Base-by-base conservation (phyloP, 1,140 invertebrate species). In the Bombus turneri region DNA sequence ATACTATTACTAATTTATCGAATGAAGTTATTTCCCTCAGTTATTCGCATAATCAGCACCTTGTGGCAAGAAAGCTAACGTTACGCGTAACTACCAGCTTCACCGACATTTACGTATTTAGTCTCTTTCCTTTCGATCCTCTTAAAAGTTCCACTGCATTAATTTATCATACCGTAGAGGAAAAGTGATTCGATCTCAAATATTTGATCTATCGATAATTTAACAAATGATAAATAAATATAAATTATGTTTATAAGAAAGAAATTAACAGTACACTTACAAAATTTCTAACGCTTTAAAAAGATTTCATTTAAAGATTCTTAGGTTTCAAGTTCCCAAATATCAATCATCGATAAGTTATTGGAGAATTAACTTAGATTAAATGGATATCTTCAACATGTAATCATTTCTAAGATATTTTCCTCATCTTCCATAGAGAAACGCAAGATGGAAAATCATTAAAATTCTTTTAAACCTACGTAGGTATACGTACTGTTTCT, bases 1-100 rank as follows among this genome's bases (percentile, higher is more conserved):
- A 15, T 41, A 3, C 28, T 71, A 71, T 71, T 71, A 41, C 69
- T 41, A 39, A 71, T 71, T 71, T 71, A 71, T 71, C 39, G 69
- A 39, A 41, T 41, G 69, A 71, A 28, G 28, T 25, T 71, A 41
- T 71, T 71, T 41, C 69, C 69, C 5, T 41, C n/a, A n/a, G 69
- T 71, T 41, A n/a, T n/a, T 22, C 39, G 69, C 12, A n/a, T 41
- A 71, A 71, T 43, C 69, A 41, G 37, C 39, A n/a, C 12, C 25
- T 8, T 41, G 28, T 39, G 28, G 28, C 25, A 39, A 71, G 69
- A 71, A 41, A 41, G 5, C 18, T 53, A 53, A 53, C 47, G 47
- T 53, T 53, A 53, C 37, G 2, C 41, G 25, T 41, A 71, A 71
- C 28, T n/a, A 41, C 28, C 12, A 15, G 69, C 69, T 41, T 41